Conservation (phyloP, 1,140 invertebrate genomes). For the Druon quercuslanigerum region DNA sequence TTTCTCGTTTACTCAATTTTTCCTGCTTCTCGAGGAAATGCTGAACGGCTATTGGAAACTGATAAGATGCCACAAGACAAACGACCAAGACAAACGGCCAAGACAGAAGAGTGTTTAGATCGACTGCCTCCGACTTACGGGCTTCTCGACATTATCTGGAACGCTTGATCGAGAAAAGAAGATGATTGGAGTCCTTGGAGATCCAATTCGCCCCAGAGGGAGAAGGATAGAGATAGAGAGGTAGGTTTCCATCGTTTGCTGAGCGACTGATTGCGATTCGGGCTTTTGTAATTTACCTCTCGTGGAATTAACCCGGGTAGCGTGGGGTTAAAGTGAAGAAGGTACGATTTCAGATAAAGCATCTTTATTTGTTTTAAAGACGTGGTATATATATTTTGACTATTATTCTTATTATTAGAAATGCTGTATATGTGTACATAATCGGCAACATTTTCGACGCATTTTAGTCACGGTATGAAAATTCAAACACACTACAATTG, state of each 20-base stretch:
- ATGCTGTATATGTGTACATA: too few species aligned
- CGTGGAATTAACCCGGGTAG: neutral
- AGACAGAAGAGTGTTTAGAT: slow-evolving; percentile 20
- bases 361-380: neutral
- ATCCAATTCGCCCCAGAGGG: neutral
- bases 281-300: neutral
- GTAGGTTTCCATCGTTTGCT: neutral
- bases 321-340: neutral
- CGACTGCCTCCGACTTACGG: slow-evolving; percentile 15
- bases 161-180: neutral
- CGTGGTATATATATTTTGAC: too few species aligned
- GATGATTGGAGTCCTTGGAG: slow-evolving; percentile 16
- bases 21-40: neutral
- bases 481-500: too few species aligned
- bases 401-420: too few species aligned
- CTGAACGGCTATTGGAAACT: slow-evolving; percentile 20
- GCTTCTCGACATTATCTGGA: neutral
- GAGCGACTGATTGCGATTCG: neutral
- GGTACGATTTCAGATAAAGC: neutral
- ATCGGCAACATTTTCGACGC: too few species aligned
- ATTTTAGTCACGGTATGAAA: too few species aligned
- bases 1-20: slow-evolving; percentile 29
- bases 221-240: neutral
- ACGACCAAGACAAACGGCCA: slow-evolving; percentile 19
- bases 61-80: slow-evolving; percentile 43